phyloP scores from a whole-genome alignment of 1,140 invertebrate species.

The Brachionus rubens region DNA sequence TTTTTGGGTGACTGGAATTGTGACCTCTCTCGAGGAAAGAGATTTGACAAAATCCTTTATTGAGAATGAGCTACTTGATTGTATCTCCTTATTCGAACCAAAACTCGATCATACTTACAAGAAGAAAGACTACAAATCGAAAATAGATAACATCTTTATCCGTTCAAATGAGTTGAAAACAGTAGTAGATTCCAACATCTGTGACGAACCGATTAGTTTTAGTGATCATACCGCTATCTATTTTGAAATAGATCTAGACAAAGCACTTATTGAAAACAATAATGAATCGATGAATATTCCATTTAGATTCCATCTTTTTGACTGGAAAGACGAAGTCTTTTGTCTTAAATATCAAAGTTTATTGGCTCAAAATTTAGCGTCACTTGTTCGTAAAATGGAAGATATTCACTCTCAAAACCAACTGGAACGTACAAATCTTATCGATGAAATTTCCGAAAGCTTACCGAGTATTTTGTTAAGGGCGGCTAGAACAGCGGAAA shows the following conservation, averaged over 20 bases:
- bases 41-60: slow-evolving; percentile 11
- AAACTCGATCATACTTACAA: neutral
- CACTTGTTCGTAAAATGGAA: neutral
- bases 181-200: neutral
- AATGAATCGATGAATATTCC: neutral
- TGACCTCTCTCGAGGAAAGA: neutral
- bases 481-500: slow-evolving; percentile 6
- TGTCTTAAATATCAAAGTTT: neutral
- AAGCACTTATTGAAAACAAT: neutral
- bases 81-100: neutral
- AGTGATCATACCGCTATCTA: slow-evolving; percentile 13
- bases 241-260: neutral
- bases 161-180: neutral
- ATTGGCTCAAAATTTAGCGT: neutral
- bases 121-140: slow-evolving; percentile 9
- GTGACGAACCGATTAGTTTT: neutral
- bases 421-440: neutral
- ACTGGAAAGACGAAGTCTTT: slow-evolving; percentile 2
- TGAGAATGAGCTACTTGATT: neutral
- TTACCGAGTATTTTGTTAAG: neutral
- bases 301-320: slow-evolving; percentile 14
- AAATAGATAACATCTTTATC: slow-evolving; percentile 14
- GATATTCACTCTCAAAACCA: neutral
- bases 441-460: neutral
- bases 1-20: slow-evolving; percentile 31